Evolutionary conservation across 2,888 invertebrate genomes (phyloP), one percentile per base, ranked within the genome.

Genomic region (Spodoptera exigua): DNA sequence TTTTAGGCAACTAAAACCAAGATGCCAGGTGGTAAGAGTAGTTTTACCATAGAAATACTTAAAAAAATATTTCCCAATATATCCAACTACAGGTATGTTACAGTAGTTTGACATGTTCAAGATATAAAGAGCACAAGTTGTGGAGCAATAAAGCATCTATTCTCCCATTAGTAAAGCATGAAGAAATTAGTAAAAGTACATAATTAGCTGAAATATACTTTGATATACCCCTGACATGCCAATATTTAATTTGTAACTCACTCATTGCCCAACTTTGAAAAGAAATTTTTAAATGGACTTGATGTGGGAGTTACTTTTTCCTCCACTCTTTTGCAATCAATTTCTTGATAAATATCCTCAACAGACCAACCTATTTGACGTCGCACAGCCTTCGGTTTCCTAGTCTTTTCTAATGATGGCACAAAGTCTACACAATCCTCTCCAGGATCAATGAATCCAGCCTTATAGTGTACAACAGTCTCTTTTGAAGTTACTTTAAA

Each of bases 311-410:
- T 89, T 66, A 85, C 84, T 74, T 90, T 89, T 12, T 89, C 88
- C 71, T 92, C 91, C 70, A 88, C 77, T 70, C 85, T 89, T 81
- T 88, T 91, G 80, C 91, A 93, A 66, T 92, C 93, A 82, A 94
- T 93, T 78, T 94, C 93, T 82, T 94, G 93, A 75, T 94, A 94
- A 73, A 94, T 94, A 78, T 94, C 93, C 78, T 93, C 93, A 80
- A 91, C 81, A 61, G 93, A 94, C 93, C 93, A 94, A 86, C 93
- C 93, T 80, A 94, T 94, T 82, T 93, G 92, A 32, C 93, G 85
- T 18, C 93, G 84, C 9, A 92, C 93, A 27, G 89, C 74, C 76
- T 89, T 93, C 1, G 92, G 90, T 74, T 84, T 88, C 47, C 90
- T 88, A 2, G 86, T 87, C 80, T 92, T 92, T 63, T 89, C 88